These are phyloP conservation scores for Drosophila miranda DNA, from an alignment of 1,140 invertebrate genomes.

Conservation along the genomic window DNA sequence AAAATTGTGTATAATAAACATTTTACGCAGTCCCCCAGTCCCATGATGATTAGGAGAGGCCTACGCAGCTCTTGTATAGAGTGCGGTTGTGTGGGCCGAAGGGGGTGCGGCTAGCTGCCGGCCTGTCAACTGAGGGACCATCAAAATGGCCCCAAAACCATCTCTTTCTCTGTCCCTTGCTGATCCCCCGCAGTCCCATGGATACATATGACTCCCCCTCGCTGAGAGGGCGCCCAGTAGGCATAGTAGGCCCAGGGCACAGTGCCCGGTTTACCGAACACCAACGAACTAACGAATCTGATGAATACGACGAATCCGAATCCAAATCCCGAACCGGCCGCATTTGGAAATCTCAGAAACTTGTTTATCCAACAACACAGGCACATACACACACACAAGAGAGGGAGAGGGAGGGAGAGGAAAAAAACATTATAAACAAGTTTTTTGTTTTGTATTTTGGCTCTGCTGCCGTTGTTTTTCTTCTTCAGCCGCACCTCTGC, in stretches of 20 bases:
- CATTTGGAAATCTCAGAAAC: slow-evolving; percentile 78
- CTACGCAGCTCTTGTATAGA: too few species aligned
- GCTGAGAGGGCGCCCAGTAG: slow-evolving; percentile 20
- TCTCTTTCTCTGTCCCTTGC: slow-evolving; percentile 47
- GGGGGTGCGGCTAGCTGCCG: neutral
- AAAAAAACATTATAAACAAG: slow-evolving; percentile 67
- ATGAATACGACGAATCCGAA: slow-evolving; percentile 18
- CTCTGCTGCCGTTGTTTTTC: slow-evolving; percentile 42
- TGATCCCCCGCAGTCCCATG: slow-evolving; percentile 41
- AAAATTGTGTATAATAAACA: slow-evolving; percentile 48
- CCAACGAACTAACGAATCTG: neutral
- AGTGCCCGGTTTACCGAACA: slow-evolving; percentile 8
- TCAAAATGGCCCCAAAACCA: slow-evolving; percentile 1
- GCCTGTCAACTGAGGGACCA: slow-evolving; percentile 38
- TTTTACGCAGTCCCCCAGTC: slow-evolving; percentile 1
- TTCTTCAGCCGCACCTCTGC: slow-evolving; percentile 29
- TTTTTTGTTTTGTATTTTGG: slow-evolving; percentile 67
- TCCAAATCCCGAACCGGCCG: slow-evolving; percentile 62
- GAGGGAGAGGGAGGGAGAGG: slow-evolving; percentile 10
- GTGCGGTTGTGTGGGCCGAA: neutral
- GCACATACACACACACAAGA: neutral
- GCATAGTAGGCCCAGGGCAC: neutral
- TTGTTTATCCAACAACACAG: slow-evolving; percentile 69
- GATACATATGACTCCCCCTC: slow-evolving; percentile 38
- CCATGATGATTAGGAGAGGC: too few species aligned